phyloP scores from a whole-genome alignment of 1,140 invertebrate species.

The Pachyrhynchus sulphureomaculatus region DNA sequence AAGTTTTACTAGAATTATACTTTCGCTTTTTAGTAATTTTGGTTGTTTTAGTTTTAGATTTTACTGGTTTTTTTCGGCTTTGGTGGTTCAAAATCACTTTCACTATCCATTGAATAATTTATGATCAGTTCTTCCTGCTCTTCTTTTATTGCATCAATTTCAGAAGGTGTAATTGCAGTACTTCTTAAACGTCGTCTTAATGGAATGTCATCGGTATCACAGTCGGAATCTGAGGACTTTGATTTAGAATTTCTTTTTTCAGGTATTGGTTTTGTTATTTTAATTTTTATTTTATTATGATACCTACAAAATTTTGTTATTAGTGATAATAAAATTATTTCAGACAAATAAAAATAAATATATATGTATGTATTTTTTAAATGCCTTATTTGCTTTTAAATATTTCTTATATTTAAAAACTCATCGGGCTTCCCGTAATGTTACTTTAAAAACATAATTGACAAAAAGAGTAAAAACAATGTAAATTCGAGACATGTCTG shows the following conservation, averaged over 20 bases:
- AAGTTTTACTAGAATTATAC: constrained; percentile 2
- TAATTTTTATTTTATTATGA: too few relatives aligned
- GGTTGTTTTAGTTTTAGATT: background rate
- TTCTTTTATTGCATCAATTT: background rate
- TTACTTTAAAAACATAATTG: too few relatives aligned
- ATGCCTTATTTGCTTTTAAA: background rate
- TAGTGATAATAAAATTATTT: background rate
- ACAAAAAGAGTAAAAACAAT: too few relatives aligned
- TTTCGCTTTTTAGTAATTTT: background rate
- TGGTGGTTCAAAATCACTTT: background rate
- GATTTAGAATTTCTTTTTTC: background rate
- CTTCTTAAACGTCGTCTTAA: background rate
- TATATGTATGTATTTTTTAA: background rate
- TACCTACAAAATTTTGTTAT: background rate
- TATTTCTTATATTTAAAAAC: too few relatives aligned
- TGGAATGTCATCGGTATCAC: background rate
- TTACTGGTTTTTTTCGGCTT: too few relatives aligned
- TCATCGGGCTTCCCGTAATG: too few relatives aligned
- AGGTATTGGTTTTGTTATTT: background rate
- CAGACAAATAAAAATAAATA: too few relatives aligned
- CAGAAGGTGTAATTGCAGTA: background rate
- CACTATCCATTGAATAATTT: background rate
- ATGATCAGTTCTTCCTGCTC: background rate
- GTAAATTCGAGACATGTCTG: too few relatives aligned
- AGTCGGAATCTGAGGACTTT: background rate